Evolutionary conservation across 64 coral and sea anemone genomes (phyloP).

Genomic region (Montipora efflorescens): DNA sequence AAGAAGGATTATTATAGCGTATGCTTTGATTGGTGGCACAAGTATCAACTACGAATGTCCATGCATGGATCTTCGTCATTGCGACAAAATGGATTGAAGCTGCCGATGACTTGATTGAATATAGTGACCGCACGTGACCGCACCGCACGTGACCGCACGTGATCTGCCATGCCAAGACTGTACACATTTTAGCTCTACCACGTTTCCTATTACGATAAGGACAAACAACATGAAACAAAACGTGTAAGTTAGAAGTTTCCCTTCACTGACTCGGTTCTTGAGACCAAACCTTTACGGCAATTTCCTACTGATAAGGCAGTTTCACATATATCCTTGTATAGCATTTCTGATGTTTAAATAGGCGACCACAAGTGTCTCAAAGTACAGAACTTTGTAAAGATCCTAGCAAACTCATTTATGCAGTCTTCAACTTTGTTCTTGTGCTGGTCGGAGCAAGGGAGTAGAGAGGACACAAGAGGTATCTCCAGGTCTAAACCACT

Average conservation of each 20-base stretch:
- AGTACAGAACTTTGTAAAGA: not conserved
- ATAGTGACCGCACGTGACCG: not conserved
- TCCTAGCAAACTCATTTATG: not conserved
- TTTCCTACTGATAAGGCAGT: too few species aligned
- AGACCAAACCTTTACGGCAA: too few species aligned
- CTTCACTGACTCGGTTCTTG: too few species aligned
- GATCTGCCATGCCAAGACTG: not conserved
- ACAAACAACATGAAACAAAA: not conserved
- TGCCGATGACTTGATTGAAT: not conserved
- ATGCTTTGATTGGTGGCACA: not conserved
- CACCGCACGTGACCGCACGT: not conserved
- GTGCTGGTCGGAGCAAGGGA: not conserved
- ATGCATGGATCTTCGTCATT: not conserved
- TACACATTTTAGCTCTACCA: not conserved
- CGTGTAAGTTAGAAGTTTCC: too few species aligned
- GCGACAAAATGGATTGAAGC: not conserved
- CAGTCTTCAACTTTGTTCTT: not conserved
- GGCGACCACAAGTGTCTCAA: too few species aligned
- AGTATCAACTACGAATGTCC: not conserved
- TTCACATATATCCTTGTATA: too few species aligned
- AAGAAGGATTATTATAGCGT: not conserved
- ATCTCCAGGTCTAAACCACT: slow-evolving; percentile 8
- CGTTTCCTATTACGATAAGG: not conserved
- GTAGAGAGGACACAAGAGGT: not conserved
- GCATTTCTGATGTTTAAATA: too few species aligned